phyloP scores from a whole-genome alignment of 2,888 invertebrate species.

The Ecliptopera silaceata region DNA sequence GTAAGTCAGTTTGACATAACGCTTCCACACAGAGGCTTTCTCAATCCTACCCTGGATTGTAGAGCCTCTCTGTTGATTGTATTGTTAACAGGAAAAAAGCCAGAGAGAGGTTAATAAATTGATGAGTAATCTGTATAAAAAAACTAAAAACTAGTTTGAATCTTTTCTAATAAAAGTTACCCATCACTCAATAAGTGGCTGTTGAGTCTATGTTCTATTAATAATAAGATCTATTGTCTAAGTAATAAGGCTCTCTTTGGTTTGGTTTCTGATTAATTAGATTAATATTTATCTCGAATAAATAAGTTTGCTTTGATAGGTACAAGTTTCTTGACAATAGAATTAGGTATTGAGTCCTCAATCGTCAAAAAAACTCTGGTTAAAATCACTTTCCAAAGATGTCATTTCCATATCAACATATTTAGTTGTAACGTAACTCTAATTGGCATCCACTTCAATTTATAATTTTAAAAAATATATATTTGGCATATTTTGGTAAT shows the following conservation, averaged over 20 bases:
- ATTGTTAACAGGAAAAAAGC: slow-evolving; percentile 6
- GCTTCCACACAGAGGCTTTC: slow-evolving; percentile 24
- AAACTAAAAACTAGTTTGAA: no score
- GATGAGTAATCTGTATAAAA: no score
- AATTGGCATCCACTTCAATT: no score
- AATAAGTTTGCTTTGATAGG: slow-evolving; percentile 3
- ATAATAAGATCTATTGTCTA: not conserved
- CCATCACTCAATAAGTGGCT: no score
- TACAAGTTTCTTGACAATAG: slow-evolving; percentile 6
- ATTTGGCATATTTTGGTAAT: not conserved
- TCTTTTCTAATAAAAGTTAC: no score
- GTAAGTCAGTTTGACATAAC: slow-evolving; percentile 58
- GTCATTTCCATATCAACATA: slow-evolving; percentile 64
- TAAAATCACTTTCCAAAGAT: slow-evolving; percentile 13
- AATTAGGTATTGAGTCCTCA: not conserved
- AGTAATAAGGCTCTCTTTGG: slow-evolving; percentile 3
- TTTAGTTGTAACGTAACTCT: no score
- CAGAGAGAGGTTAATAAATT: not conserved
- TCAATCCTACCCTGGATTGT: slow-evolving; percentile 19
- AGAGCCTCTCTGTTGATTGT: slow-evolving; percentile 24
- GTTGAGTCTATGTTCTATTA: no score
- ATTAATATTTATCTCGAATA: not conserved
- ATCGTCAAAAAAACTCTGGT: not conserved
- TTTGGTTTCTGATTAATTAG: slow-evolving; percentile 8
- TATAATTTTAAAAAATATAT: no score